Base-by-base conservation (phyloP, 2,797 vertebrate genomes). In the Caiman crocodilus region DNA sequence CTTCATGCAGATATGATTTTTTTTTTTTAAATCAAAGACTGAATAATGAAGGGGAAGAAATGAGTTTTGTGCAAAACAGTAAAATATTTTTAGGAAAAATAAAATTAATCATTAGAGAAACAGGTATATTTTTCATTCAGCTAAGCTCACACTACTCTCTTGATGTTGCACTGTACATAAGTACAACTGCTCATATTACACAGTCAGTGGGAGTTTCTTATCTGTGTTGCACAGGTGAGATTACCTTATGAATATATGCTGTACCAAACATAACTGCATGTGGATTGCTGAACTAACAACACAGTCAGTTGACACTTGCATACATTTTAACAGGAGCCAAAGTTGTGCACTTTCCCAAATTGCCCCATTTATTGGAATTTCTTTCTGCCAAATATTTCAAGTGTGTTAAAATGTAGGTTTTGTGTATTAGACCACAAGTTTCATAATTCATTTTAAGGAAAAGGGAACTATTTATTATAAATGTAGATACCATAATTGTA, bases 161-260 rank as follows among this genome's bases (percentile, higher is more conserved):
- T 5, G 86, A 79, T 26, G 75, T 67, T 64, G 75, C 79, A 81
- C 23, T 30, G 28, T 80, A 87, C n/a, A 56, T 0, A n/a, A 87
- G 76, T 59, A 6, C 50, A 74, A 87, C 58, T 4, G 1, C 79
- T 91, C 26, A 32, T 87, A 94, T 95, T 92, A 83, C 59, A 57
- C 0, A 74, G 89, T 84, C 94, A 81, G 89, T 81, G 57, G 90
- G 94, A 91, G 64, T 84, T 95, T 95, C 95, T 94, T 94, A 94
- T 91, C 94, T 91, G 73, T 79, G 55, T 94, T 96, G 95, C 50
- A 89, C 94, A 95, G 84, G 93, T 93, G 84, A 94, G 63, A 94
- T 87, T 79, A 87, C 42, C 89, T 82, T 64, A 65, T 0, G 63
- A 57, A n/a, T 90, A n/a, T 1, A 1, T 91, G 85, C 85, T 88